phyloP scores from a whole-genome alignment of 53 echinoderm and acorn worm genomes.

The Henricia sp. region DNA sequence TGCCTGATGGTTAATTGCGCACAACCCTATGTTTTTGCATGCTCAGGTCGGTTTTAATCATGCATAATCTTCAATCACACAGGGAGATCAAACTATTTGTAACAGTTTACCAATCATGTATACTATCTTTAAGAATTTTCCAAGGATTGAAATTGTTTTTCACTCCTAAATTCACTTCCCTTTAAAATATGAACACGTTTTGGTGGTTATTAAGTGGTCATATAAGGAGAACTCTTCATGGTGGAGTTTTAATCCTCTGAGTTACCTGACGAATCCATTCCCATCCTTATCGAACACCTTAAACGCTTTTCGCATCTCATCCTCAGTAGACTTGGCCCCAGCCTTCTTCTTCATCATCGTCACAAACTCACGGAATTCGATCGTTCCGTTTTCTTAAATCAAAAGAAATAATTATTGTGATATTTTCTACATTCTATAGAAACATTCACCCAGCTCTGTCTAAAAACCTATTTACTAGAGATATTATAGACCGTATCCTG shows the following conservation, averaged over 20 bases:
- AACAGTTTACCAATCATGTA: too few species aligned
- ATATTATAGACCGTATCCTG: background rate
- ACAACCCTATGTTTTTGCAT: background rate
- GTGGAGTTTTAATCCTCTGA: background rate
- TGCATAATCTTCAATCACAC: too few species aligned
- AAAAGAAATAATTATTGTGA: background rate
- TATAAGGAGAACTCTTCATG: background rate
- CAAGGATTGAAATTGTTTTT: too few species aligned
- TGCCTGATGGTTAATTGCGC: background rate
- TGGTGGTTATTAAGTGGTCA: background rate
- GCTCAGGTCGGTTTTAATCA: too few species aligned
- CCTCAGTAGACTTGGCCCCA: conserved; percentile 80
- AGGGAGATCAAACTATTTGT: too few species aligned
- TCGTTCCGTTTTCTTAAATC: conserved; percentile 80
- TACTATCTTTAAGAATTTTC: too few species aligned
- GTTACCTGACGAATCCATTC: conserved; percentile 89
- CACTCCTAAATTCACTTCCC: too few species aligned
- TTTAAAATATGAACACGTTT: too few species aligned
- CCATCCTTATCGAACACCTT: too few species aligned
- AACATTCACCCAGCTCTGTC: background rate
- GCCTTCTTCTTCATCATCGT: conserved; percentile 95
- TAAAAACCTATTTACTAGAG: background rate
- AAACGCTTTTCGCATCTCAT: conserved; percentile 93
- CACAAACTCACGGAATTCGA: conserved; percentile 93
- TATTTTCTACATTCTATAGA: background rate